Base-by-base conservation (phyloP, 2,888 invertebrate species). In the Temnothorax unifasciatus region DNA sequence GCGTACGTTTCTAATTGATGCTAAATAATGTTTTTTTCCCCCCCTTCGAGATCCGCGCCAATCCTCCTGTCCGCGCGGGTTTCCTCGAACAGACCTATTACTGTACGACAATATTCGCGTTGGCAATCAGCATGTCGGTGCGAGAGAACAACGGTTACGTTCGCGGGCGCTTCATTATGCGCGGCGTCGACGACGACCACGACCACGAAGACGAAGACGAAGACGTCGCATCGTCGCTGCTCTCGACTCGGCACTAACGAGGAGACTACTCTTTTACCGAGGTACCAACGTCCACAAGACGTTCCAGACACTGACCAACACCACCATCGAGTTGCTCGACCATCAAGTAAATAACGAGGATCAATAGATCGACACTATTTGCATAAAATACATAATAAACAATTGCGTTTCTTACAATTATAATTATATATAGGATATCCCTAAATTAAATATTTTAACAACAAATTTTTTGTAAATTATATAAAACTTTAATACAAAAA, bases 71-170 rank as follows among this genome's bases (percentile, higher is more conserved):
- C 73, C 63, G 75, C 75, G 87, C 74, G 86, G 57, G 85, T 87
- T 91, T 91, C 91, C 85, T 61, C 88, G 91, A 92, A 93, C 92
- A 92, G 88, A 89, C 85, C 88, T 87, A 91, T 91, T 88, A 87
- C 91, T 91, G 92, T 92, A 86, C 85, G 92, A 93, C 92, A 91
- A 93, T 92, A 93, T 93, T 92, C 93, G 89, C 92, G 87, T 84
- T 88, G 90, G 90, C 89, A 93, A 93, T 93, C 92, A 92, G 90
- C 93, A 93, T 90, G 84, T 91, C 85, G 85, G 89, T 92, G 92
- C 90, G 90, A 93, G 89, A 83, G 87, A 89, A 84, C 92, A 92
- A 91, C 92, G 89, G 86, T 91, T 87, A 89, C 87, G 87, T 90
- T 88, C 84, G 88, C 87, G 63, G 77, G 63, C 61, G 85, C 88